These are phyloP conservation scores for Mya arenaria DNA, from an alignment of 1,140 invertebrate genomes.

Conservation along the genomic window DNA sequence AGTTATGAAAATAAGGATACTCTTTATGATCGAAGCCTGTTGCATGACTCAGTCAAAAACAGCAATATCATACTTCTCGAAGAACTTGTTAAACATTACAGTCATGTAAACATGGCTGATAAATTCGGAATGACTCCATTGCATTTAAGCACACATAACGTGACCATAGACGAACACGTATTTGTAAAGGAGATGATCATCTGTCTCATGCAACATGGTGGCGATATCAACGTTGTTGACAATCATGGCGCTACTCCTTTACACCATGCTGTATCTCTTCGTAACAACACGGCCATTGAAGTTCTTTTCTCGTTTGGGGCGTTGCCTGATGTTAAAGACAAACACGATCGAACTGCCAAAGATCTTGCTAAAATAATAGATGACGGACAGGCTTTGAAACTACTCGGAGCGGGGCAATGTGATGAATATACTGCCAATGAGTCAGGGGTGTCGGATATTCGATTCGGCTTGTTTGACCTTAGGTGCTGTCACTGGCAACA, in stretches of 20 bases:
- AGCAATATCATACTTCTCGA: neutral
- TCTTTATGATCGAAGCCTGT: neutral
- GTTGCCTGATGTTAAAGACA: neutral
- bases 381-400: neutral
- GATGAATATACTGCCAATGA: neutral
- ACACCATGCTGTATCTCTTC: neutral
- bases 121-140: neutral
- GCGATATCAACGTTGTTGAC: neutral
- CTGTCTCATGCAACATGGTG: neutral
- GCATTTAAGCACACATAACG: neutral
- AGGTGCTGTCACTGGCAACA: too few species aligned
- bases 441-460: neutral
- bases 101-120: neutral
- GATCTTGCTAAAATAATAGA: neutral
- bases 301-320: neutral
- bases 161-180: neutral
- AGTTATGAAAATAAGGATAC: neutral
- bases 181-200: neutral
- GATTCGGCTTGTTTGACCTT: neutral
- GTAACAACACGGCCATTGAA: slow-evolving; percentile 1
- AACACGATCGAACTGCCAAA: neutral
- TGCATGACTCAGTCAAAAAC: neutral
- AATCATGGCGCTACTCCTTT: neutral
- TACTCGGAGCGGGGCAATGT: too few species aligned
- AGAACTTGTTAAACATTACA: neutral